These are phyloP conservation scores for Coelopa frigida DNA, from an alignment of 1,140 invertebrate genomes.

Conservation along the genomic window DNA sequence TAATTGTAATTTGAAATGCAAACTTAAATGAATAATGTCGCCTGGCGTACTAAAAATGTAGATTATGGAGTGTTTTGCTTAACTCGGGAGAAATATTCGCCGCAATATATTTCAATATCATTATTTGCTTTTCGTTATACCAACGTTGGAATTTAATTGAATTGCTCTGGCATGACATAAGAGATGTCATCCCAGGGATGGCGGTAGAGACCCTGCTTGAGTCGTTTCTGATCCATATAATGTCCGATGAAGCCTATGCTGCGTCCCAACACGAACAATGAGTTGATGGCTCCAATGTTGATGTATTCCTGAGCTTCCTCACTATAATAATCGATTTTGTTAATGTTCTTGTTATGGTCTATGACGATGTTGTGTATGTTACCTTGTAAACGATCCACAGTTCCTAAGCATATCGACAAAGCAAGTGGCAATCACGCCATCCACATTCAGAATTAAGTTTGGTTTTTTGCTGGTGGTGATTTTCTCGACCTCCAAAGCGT, in stretches of 20 bases:
- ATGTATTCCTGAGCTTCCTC: constrained; percentile 98
- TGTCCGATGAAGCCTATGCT: constrained; percentile 99
- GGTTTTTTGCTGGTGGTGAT: constrained; percentile 99
- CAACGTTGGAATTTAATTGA: constrained; percentile 35
- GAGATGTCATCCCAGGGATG: constrained; percentile 99
- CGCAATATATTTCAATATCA: too few species aligned
- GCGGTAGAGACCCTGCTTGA: constrained; percentile 98
- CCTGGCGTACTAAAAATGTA: too few species aligned
- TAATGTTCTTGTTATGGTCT: neutral
- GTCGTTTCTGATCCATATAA: constrained; percentile 95
- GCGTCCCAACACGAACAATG: constrained; percentile 94
- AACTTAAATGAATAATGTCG: too few species aligned
- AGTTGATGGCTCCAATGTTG: constrained; percentile 96
- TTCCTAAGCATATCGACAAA: constrained; percentile 95
- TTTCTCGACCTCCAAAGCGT: constrained; percentile 96
- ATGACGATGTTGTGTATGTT: too few species aligned
- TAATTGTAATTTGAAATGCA: too few species aligned
- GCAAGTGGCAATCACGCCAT: constrained; percentile 94
- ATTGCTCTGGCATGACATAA: constrained; percentile 69
- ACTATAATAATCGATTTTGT: constrained; percentile 44
- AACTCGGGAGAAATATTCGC: too few species aligned
- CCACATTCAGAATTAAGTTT: constrained; percentile 98
- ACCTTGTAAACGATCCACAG: constrained; percentile 87
- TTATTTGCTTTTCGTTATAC: neutral
- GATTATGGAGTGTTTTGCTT: neutral